Conservation (phyloP, 37 sponge, comb jelly and placozoan species). For the Axinella damicornis region DNA sequence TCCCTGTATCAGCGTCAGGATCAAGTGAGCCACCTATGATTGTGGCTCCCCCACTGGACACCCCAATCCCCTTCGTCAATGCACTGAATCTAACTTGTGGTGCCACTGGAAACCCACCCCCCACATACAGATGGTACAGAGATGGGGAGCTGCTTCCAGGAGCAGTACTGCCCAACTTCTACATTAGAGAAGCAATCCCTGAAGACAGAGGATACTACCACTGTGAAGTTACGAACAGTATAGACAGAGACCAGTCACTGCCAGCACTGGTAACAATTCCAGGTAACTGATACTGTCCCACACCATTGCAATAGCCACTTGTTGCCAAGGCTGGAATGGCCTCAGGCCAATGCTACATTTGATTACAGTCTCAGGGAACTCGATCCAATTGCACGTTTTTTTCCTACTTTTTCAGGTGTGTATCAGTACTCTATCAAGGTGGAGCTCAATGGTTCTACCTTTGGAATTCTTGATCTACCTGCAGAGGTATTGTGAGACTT, state of each 20-base stretch:
- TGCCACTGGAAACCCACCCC: slow-evolving; percentile 23
- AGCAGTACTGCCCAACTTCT: slow-evolving; percentile 9
- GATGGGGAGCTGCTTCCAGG: slow-evolving; percentile 34
- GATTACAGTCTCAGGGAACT: too few relatives aligned
- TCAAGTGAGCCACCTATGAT: too few relatives aligned
- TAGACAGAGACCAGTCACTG: background rate
- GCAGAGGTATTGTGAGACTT: too few relatives aligned
- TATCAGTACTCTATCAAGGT: too few relatives aligned
- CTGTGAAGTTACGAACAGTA: slow-evolving; percentile 46
- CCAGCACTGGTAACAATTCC: slow-evolving; percentile 16
- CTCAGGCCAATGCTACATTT: too few relatives aligned
- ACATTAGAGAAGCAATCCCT: slow-evolving; percentile 14
- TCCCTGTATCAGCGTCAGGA: too few relatives aligned
- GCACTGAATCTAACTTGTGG: slow-evolving; percentile 38
- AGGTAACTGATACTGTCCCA: slow-evolving; percentile 14
- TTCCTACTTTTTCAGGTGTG: too few relatives aligned
- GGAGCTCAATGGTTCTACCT: too few relatives aligned
- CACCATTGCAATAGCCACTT: too few relatives aligned
- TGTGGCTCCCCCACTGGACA: slow-evolving; percentile 1
- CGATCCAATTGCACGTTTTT: too few relatives aligned
- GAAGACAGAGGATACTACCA: slow-evolving; percentile 55
- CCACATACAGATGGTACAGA: slow-evolving; percentile 41
- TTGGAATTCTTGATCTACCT: too few relatives aligned
- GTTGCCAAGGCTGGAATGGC: too few relatives aligned
- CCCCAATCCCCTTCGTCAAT: background rate